Percentiles rank a stretch among this genome's conserved stretches.
phyloP scores from a whole-genome alignment of 2,113 vertebrate genomes.

The Anarrhichthys ocellatus region DNA sequence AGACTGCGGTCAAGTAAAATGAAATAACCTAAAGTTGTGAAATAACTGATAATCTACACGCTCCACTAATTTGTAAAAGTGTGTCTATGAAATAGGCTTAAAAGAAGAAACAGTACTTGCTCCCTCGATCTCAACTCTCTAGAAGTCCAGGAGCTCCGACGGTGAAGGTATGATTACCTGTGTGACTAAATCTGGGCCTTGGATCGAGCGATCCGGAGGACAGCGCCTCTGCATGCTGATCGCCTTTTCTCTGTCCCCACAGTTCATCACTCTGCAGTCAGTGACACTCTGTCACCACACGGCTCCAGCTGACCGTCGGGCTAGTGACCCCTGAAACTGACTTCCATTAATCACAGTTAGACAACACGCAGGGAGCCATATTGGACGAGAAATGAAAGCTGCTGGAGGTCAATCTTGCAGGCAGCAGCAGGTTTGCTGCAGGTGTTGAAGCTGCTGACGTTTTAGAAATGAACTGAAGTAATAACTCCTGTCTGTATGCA shows the following conservation, averaged over 20 bases:
- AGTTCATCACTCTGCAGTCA: constrained; percentile 49
- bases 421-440: constrained; percentile 6
- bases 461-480: constrained; percentile 7
- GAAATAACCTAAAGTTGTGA: too few relatives aligned
- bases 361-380: constrained; percentile 11
- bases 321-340: constrained; percentile 53
- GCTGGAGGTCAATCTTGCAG: constrained; percentile 37
- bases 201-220: constrained; percentile 16
- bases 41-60: too few relatives aligned
- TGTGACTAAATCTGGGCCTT: constrained; percentile 23
- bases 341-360: constrained; percentile 64
- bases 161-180: constrained; percentile 31
- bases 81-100: background rate
- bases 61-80: background rate
- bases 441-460: constrained; percentile 6
- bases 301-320: constrained; percentile 47
- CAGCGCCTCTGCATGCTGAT: constrained; percentile 49
- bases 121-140: background rate
- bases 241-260: constrained; percentile 19
- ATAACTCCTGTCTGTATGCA: constrained; percentile 7
- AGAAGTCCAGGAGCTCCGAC: constrained; percentile 6
- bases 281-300: constrained; percentile 41
- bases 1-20: background rate
- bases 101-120: background rate
- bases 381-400: constrained; percentile 42